A percentile compares a stretch with the other conserved stretches of the same genome.
phyloP scores from a whole-genome alignment of 2,797 vertebrate genomes.

The Perodicticus potto region DNA sequence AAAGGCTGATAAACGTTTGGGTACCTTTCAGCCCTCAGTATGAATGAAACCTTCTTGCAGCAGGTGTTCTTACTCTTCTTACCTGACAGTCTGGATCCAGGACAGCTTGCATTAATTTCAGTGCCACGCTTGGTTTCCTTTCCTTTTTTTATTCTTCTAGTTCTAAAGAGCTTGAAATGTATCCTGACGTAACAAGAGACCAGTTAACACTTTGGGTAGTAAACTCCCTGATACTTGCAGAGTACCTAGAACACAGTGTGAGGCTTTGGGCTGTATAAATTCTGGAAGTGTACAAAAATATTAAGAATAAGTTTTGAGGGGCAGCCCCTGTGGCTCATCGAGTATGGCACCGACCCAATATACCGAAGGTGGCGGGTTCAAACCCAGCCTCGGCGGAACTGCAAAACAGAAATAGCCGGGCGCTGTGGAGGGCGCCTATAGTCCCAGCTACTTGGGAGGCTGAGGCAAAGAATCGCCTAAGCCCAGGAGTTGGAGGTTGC shows the following conservation, averaged over 20 bases:
- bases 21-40: background rate
- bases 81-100: background rate
- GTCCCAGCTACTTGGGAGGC: too few relatives aligned
- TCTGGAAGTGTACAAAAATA: constrained; percentile 5
- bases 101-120: background rate
- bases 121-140: background rate
- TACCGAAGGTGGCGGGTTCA: too few relatives aligned
- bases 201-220: background rate
- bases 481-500: too few relatives aligned
- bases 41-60: background rate
- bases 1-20: background rate
- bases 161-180: constrained; percentile 50
- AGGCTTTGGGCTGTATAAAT: constrained; percentile 14
- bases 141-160: background rate
- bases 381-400: too few relatives aligned
- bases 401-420: too few relatives aligned
- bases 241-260: background rate
- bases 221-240: background rate
- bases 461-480: too few relatives aligned
- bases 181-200: constrained; percentile 9
- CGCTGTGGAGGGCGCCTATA: too few relatives aligned
- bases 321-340: too few relatives aligned
- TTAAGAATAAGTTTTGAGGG: background rate
- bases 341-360: too few relatives aligned
- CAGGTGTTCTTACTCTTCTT: background rate